Percentiles rank a stretch among this genome's conserved stretches.
phyloP scores from a whole-genome alignment of 2,888 invertebrate species.

The Dicycla oo region DNA sequence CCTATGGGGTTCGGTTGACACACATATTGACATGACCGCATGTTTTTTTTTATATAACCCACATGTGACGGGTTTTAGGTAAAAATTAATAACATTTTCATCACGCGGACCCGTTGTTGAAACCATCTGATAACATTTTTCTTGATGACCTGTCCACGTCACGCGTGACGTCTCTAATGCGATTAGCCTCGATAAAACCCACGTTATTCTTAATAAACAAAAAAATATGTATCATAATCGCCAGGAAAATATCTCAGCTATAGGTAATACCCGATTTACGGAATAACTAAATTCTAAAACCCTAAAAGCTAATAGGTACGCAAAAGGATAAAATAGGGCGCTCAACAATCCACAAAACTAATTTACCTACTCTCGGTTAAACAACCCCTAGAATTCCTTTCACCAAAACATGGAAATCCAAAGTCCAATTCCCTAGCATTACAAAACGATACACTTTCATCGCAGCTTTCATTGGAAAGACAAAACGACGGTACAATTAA shows the following conservation, averaged over 20 bases:
- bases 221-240: neutral
- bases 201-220: neutral
- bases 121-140: neutral
- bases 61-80: too few species aligned
- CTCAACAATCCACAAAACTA: conserved; percentile 3
- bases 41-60: too few species aligned
- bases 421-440: neutral
- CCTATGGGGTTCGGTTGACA: too few species aligned
- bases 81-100: neutral
- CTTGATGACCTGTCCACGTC: neutral
- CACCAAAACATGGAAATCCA: neutral
- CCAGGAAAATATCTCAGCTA: neutral
- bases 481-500: conserved; percentile 13
- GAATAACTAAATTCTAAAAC: neutral
- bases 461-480: neutral
- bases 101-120: neutral
- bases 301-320: too few species aligned
- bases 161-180: too few species aligned
- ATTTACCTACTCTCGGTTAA: neutral
- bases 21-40: too few species aligned
- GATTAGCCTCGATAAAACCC: neutral
- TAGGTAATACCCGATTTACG: neutral
- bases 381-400: neutral
- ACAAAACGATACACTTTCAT: neutral
- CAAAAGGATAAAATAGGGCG: neutral